These are phyloP conservation scores for Nettapus auritus DNA, from an alignment of 2,113 vertebrate species.

Conservation along the genomic window DNA sequence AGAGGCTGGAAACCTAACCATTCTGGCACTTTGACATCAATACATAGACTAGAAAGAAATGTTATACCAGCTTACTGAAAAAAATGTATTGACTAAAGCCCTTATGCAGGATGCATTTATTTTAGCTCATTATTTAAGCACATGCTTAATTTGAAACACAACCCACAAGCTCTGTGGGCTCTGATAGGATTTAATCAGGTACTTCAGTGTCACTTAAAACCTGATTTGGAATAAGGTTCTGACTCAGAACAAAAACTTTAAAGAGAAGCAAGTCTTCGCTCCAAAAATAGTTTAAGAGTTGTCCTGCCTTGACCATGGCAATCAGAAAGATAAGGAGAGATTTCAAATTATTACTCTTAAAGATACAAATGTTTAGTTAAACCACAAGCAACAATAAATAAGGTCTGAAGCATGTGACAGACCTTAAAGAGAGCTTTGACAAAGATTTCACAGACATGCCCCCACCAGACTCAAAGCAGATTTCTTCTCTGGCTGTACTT, in stretches of 20 bases:
- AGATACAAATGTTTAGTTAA: neutral
- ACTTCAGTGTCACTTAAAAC: neutral
- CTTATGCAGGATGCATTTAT: neutral
- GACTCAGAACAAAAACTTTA: neutral
- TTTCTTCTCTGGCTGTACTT: neutral
- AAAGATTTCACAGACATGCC: neutral
- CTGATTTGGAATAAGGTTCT: neutral
- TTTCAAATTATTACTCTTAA: neutral
- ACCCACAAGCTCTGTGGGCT: neutral
- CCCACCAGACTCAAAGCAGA: neutral
- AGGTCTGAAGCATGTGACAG: neutral
- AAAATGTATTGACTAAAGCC: neutral
- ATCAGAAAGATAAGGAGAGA: neutral
- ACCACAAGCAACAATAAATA: neutral
- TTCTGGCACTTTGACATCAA: neutral
- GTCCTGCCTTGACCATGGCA: neutral
- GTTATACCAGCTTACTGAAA: neutral
- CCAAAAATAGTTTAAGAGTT: neutral
- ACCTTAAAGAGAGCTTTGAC: neutral
- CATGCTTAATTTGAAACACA: neutral
- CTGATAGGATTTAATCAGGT: neutral
- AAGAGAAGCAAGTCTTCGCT: neutral
- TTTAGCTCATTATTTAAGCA: neutral
- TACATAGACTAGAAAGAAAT: neutral
- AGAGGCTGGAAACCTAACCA: neutral